These are phyloP conservation scores for Pyrrhosoma nymphula DNA, from an alignment of 2,888 invertebrate genomes.

Conservation along the genomic window DNA sequence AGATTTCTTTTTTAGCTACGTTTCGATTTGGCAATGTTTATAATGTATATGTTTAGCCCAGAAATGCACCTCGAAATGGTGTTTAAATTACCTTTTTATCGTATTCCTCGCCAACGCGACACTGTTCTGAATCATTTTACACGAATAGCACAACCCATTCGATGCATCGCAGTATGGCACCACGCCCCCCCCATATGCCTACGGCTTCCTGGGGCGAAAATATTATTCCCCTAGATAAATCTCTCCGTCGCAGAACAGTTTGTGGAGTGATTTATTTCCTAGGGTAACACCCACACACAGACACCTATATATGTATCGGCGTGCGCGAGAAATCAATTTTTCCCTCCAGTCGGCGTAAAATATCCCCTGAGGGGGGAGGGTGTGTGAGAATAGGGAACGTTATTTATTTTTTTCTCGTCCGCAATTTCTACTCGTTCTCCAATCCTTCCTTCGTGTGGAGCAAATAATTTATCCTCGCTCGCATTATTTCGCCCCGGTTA, in stretches of 20 bases:
- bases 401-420: no score
- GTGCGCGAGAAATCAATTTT: not conserved
- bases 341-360: not conserved
- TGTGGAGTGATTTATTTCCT: not conserved
- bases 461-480: not conserved
- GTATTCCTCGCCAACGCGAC: no score
- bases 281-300: not conserved
- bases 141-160: not conserved
- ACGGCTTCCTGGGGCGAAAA: not conserved
- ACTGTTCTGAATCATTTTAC: no score
- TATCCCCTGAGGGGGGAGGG: not conserved
- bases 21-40: no score
- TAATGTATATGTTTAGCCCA: no score
- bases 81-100: no score
- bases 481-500: not conserved
- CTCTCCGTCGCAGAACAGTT: not conserved
- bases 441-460: not conserved
- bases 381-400: not conserved
- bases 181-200: not conserved
- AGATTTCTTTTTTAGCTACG: no score
- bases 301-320: not conserved
- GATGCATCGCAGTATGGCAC: not conserved
- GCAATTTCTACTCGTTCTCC: not conserved
- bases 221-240: not conserved
- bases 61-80: no score